A percentile compares a stretch with the other conserved stretches of the same genome.
Evolutionary conservation across 1,140 invertebrate species (phyloP).

Genomic region (Pachypeltis micranthus): DNA sequence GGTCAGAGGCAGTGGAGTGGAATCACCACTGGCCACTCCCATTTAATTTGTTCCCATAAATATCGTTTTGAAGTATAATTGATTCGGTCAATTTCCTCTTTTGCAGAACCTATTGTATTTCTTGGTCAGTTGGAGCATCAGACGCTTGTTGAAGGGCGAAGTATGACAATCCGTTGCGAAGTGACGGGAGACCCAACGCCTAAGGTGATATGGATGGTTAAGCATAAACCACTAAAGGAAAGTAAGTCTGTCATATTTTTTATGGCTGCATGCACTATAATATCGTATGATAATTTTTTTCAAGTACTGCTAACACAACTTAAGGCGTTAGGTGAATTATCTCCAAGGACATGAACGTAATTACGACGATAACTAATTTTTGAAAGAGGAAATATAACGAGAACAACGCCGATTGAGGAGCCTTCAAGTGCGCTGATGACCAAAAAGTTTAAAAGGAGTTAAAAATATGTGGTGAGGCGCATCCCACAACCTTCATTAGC

Average conservation of each 20-base stretch:
- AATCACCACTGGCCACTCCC: too few species aligned
- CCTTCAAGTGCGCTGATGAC: neutral
- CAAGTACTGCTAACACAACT: neutral
- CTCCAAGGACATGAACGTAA: too few species aligned
- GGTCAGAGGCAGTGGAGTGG: too few species aligned
- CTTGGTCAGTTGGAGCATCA: neutral
- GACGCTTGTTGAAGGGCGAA: slow-evolving; percentile 7
- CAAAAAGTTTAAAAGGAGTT: neutral
- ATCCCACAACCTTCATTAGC: too few species aligned
- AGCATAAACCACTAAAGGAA: neutral
- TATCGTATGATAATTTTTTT: neutral
- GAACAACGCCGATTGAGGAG: too few species aligned
- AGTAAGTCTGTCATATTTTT: neutral
- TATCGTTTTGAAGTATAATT: neutral
- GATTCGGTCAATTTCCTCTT: neutral
- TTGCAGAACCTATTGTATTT: slow-evolving; percentile 8
- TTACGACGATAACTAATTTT: too few species aligned
- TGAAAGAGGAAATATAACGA: too few species aligned
- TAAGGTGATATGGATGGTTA: neutral
- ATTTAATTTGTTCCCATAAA: too few species aligned
- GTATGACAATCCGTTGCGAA: slow-evolving; percentile 8
- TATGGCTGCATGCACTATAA: neutral
- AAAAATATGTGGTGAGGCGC: too few species aligned
- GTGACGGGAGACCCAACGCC: neutral
- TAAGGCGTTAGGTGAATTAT: too few species aligned